A percentile compares a stretch with the other conserved stretches of the same genome.
phyloP scores from a whole-genome alignment of 1,140 invertebrate genomes.

The Aplysia californica region DNA sequence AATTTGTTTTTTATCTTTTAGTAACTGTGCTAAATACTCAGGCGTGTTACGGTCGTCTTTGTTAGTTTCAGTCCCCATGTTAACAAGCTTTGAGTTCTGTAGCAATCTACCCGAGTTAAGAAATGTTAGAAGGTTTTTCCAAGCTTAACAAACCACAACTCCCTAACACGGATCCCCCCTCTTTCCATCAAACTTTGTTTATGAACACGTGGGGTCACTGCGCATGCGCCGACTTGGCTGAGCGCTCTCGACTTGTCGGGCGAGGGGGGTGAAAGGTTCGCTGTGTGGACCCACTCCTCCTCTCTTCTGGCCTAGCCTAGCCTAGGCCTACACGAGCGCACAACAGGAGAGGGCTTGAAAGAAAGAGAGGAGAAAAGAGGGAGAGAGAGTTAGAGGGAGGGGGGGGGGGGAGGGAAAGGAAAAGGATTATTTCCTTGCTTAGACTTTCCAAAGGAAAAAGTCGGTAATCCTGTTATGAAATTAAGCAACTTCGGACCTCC shows the following conservation, averaged over 20 bases:
- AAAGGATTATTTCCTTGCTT: too few relatives aligned
- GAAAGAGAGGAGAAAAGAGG: not conserved
- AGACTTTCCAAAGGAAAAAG: too few relatives aligned
- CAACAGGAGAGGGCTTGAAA: not conserved
- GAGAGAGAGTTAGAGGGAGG: not conserved
- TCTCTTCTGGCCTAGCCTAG: not conserved
- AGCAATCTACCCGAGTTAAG: conserved; percentile 58
- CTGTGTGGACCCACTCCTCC: not conserved
- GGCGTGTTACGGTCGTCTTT: conserved; percentile 70
- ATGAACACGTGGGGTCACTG: conserved; percentile 63
- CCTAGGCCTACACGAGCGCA: not conserved
- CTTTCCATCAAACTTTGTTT: conserved; percentile 62
- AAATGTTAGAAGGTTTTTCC: conserved; percentile 50
- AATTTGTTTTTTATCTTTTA: conserved; percentile 99
- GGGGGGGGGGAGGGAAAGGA: not conserved
- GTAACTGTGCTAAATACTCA: conserved; percentile 99
- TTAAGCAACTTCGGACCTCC: not conserved
- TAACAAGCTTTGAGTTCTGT: conserved; percentile 54
- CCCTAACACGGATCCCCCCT: conserved; percentile 29
- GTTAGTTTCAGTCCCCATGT: conserved; percentile 67
- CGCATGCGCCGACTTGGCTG: conserved; percentile 57
- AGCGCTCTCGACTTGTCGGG: conserved; percentile 34
- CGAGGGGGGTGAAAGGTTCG: conserved; percentile 2
- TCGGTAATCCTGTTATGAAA: not conserved
- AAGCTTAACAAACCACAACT: conserved; percentile 56